These are phyloP conservation scores for Sminthurinus signatus DNA, from an alignment of 1,140 invertebrate genomes.

Conservation along the genomic window DNA sequence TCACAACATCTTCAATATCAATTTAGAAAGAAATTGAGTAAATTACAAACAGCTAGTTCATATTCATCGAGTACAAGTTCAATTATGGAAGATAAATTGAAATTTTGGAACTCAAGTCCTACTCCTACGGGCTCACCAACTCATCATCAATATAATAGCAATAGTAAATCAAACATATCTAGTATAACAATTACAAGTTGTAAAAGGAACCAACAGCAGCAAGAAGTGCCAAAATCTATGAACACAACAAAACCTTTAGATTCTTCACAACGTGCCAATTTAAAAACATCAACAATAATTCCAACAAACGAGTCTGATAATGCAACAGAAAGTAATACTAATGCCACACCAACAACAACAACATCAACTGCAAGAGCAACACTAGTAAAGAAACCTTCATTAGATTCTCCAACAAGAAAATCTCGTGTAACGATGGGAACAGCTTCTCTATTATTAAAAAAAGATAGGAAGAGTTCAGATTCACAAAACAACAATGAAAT, in stretches of 20 bases:
- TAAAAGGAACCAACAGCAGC: neutral
- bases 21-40: conserved; percentile 1
- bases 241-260: neutral
- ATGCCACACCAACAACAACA: neutral
- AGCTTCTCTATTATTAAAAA: neutral
- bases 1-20: conserved; percentile 13
- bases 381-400: neutral
- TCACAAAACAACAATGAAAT: neutral
- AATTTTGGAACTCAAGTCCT: conserved; percentile 11
- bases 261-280: neutral
- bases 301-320: neutral
- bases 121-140: conserved; percentile 1
- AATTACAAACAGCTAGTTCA: neutral
- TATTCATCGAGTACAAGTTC: neutral
- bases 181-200: conserved; percentile 31
- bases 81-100: conserved; percentile 14
- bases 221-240: conserved; percentile 1
- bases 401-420: conserved; percentile 9
- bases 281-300: neutral
- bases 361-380: neutral
- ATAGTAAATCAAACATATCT: conserved; percentile 34
- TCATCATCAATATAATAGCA: too few species aligned
- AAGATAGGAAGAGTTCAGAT: neutral
- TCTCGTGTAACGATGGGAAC: conserved; percentile 6
- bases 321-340: neutral